These are phyloP conservation scores for Penaeus monodon DNA, from an alignment of 2,888 invertebrate genomes.

Conservation along the genomic window DNA sequence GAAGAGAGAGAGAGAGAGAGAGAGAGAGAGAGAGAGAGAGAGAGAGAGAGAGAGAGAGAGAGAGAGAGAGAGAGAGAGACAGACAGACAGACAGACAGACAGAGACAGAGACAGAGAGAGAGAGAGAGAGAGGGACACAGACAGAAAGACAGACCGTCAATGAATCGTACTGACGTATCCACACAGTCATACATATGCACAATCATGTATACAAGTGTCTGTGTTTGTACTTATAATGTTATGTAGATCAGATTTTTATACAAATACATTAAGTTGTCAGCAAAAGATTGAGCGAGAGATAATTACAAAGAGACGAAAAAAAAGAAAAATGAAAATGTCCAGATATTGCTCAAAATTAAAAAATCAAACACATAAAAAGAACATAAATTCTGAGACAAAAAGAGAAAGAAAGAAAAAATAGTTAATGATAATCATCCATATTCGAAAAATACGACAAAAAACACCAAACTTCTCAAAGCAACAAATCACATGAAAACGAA, in stretches of 20 bases:
- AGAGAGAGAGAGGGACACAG: conserved; percentile 12
- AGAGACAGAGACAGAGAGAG: conserved; percentile 8
- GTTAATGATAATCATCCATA: neutral
- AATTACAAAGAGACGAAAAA: neutral
- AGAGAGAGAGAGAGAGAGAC: no score
- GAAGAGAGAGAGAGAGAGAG: neutral
- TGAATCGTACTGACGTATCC: no score
- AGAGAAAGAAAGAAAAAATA: neutral
- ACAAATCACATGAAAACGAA: no score
- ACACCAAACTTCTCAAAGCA: neutral
- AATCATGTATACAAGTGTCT: no score
- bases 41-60: no score
- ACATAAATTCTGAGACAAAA: neutral
- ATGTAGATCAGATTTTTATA: no score
- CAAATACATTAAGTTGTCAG: no score
- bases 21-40: neutral
- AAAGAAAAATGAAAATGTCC: neutral
- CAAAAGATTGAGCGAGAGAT: neutral
- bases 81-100: neutral
- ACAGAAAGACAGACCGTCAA: neutral
- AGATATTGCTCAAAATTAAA: neutral
- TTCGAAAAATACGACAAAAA: neutral
- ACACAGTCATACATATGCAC: no score
- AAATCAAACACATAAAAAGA: neutral
- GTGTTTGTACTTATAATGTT: no score